Evolutionary conservation across 2,113 vertebrate genomes (phyloP).

Genomic region (Indicator maculatus): DNA sequence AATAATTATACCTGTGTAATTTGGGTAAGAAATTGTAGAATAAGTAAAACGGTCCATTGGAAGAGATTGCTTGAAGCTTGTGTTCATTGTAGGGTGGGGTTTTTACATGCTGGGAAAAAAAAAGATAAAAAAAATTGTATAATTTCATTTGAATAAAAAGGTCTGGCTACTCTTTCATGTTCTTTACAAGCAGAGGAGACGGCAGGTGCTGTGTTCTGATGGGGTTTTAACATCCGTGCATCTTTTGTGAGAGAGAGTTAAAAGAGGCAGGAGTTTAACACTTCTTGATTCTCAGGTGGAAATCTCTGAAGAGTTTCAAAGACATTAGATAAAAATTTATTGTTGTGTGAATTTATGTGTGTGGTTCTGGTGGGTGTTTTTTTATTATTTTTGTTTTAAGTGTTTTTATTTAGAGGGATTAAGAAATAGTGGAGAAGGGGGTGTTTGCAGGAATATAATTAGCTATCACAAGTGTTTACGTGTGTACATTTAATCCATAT

Average conservation of each 20-base stretch:
- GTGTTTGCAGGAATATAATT: constrained; percentile 41
- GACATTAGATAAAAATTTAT: constrained; percentile 12
- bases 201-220: constrained; percentile 45
- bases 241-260: constrained; percentile 46
- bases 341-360: not conserved
- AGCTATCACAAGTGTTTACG: constrained; percentile 1
- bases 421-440: not conserved
- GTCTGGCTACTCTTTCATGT: constrained; percentile 63
- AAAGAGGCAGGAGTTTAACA: constrained; percentile 53
- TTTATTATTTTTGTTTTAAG: not conserved
- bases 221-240: constrained; percentile 9
- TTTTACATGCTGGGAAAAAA: constrained; percentile 44
- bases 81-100: constrained; percentile 77
- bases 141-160: constrained; percentile 75
- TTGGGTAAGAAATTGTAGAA: constrained; percentile 85
- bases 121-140: constrained; percentile 44
- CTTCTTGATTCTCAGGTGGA: constrained; percentile 46
- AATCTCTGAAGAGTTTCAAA: constrained; percentile 54
- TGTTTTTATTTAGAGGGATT: constrained; percentile 41
- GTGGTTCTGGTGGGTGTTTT: no score
- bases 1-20: constrained; percentile 90
- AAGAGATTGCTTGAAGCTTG: constrained; percentile 77
- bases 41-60: constrained; percentile 83
- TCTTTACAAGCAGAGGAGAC: constrained; percentile 49
- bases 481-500: constrained; percentile 22